phyloP scores from a whole-genome alignment of 1,140 invertebrate species.

The Eriocheir sinensis region DNA sequence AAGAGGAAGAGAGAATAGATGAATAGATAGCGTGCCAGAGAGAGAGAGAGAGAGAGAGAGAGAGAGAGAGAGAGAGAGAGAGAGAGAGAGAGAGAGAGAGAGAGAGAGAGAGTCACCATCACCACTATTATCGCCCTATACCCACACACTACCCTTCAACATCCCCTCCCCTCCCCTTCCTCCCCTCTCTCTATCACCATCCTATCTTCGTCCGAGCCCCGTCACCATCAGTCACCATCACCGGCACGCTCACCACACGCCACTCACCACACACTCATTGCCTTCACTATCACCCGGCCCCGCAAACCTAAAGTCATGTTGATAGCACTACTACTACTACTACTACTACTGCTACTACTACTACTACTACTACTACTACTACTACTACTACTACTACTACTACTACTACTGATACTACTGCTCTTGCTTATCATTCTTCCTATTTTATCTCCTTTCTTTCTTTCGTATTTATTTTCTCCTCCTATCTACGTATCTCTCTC shows the following conservation, averaged over 20 bases:
- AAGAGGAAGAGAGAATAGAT: too few relatives aligned
- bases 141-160: not conserved
- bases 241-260: not conserved
- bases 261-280: not conserved
- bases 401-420: too few relatives aligned
- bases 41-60: too few relatives aligned
- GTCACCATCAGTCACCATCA: constrained; percentile 13
- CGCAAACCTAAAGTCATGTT: not conserved
- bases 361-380: too few relatives aligned
- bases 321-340: too few relatives aligned
- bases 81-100: constrained; percentile 19
- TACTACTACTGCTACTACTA: too few relatives aligned
- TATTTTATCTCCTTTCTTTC: too few relatives aligned
- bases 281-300: not conserved
- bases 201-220: not conserved
- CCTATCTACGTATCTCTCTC: too few relatives aligned
- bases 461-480: too few relatives aligned
- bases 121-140: not conserved
- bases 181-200: not conserved
- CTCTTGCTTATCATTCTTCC: too few relatives aligned
- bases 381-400: too few relatives aligned
- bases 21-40: too few relatives aligned
- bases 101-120: not conserved
- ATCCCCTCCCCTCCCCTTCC: not conserved
- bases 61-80: constrained; percentile 50